phyloP scores from a whole-genome alignment of 1,140 invertebrate genomes.

The Aphelenchoides fujianensis region DNA sequence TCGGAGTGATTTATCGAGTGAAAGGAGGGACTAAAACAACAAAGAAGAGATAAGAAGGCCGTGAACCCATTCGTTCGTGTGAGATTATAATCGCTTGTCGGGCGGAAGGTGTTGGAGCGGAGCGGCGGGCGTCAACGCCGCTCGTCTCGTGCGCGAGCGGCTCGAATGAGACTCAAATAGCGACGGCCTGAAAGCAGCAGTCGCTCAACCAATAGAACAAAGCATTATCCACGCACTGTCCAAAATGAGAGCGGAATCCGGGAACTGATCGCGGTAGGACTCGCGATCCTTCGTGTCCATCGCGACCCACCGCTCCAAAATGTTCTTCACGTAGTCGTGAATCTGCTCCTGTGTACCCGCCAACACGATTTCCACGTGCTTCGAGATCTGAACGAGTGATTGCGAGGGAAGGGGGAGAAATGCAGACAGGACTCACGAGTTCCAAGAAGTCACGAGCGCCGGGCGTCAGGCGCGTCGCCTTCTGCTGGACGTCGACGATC shows the following conservation, averaged over 20 bases:
- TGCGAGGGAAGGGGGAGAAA: background rate
- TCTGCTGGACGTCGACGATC: constrained; percentile 3
- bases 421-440: background rate
- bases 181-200: no score
- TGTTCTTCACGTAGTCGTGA: background rate
- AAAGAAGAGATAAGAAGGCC: no score
- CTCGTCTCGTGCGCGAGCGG: no score
- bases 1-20: no score
- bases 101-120: no score
- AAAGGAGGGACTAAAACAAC: no score
- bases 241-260: constrained; percentile 4
- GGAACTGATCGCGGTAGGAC: constrained; percentile 4
- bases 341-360: background rate
- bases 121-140: no score
- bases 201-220: no score
- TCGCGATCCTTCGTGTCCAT: background rate
- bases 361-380: constrained; percentile 10
- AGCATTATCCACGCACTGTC: no score
- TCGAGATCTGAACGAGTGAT: constrained; percentile 10
- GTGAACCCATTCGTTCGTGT: no score
- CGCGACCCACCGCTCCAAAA: background rate
- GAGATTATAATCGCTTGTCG: no score
- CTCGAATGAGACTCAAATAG: no score
- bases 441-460: background rate
- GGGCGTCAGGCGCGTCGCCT: background rate